Evolutionary conservation across 2,888 invertebrate genomes (phyloP).

Genomic region (Sesia apiformis): DNA sequence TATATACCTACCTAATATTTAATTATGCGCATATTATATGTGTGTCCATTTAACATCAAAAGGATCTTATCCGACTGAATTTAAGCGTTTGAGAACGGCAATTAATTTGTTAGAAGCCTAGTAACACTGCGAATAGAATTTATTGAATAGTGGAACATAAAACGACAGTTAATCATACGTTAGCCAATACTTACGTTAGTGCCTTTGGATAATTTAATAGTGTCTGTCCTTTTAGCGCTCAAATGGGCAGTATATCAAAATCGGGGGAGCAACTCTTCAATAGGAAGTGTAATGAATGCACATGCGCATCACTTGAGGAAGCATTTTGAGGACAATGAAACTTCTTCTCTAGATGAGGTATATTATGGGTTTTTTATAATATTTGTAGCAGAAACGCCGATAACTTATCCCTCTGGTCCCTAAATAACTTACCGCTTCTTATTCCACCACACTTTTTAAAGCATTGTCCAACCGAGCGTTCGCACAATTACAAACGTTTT

Average conservation of each 20-base stretch:
- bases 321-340: constrained; percentile 10
- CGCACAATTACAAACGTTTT: no score
- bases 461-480: no score
- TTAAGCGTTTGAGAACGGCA: no score
- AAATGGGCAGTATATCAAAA: constrained; percentile 50
- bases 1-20: no score
- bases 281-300: constrained; percentile 48
- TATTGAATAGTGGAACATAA: not conserved
- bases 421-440: no score
- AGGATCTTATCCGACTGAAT: no score
- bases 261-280: constrained; percentile 36
- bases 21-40: no score
- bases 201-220: constrained; percentile 26
- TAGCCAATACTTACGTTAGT: not conserved
- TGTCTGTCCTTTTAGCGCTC: constrained; percentile 36
- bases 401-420: no score
- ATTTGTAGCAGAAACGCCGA: no score
- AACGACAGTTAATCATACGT: constrained; percentile 25
- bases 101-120: not conserved
- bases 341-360: not conserved
- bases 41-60: no score
- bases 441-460: no score
- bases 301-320: constrained; percentile 31
- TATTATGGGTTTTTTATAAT: no score
- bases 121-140: not conserved